Percentiles rank a stretch among this genome's conserved stretches.
phyloP scores from a whole-genome alignment of 2,888 invertebrate genomes.

The Ennomos quercinarius region DNA sequence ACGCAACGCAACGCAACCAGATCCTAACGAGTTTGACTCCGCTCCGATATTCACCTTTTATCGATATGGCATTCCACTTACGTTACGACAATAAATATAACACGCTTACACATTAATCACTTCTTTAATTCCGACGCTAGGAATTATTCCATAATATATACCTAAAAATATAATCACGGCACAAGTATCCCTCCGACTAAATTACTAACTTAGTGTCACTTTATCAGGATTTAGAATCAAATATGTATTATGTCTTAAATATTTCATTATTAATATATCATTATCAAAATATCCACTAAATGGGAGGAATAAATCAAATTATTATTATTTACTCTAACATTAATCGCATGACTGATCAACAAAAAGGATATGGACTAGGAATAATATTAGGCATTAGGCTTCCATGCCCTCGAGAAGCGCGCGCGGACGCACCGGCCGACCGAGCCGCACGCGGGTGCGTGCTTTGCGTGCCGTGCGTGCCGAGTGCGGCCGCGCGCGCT shows the following conservation, averaged over 20 bases:
- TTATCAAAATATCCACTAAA: conserved; percentile 86
- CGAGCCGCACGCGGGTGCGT: conserved; percentile 24
- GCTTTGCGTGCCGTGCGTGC: conserved; percentile 16
- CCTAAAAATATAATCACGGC: conserved; percentile 86
- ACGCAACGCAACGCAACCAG: conserved; percentile 65
- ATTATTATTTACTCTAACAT: conserved; percentile 84
- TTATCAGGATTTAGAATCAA: conserved; percentile 86
- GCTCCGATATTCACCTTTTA: conserved; percentile 84
- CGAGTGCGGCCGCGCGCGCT: conserved; percentile 42
- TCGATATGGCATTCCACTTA: conserved; percentile 86
- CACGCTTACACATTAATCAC: conserved; percentile 86
- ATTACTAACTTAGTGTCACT: conserved; percentile 85
- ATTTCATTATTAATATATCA: conserved; percentile 86
- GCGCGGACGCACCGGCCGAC: conserved; percentile 41
- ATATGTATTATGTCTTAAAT: conserved; percentile 86
- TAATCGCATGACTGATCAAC: conserved; percentile 86
- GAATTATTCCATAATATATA: conserved; percentile 86
- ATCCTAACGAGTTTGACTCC: conserved; percentile 83
- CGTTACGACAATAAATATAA: conserved; percentile 85
- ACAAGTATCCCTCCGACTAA: conserved; percentile 86
- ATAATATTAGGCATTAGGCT: conserved; percentile 83
- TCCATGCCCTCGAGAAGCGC: conserved; percentile 68
- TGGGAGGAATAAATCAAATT: conserved; percentile 86
- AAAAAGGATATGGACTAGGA: conserved; percentile 86
- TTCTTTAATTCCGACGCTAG: conserved; percentile 86